Evolutionary conservation across 92 coral and sea anemone species (phyloP), one percentile per base, ranked within the genome.

Genomic region (Metridium senile): DNA sequence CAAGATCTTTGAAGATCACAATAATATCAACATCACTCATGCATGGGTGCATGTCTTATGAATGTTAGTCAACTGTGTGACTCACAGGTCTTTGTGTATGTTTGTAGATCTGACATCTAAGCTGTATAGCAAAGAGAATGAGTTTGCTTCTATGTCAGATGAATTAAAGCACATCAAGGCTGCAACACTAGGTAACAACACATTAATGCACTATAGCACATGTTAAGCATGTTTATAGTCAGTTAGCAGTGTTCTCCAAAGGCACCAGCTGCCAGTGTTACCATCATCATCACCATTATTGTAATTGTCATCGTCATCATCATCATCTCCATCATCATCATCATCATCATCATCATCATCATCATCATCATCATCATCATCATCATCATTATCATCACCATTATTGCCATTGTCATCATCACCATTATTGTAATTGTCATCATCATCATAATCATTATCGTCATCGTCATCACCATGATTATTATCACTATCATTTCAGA

Each of bases 131-230:
- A 91, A 91, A 73, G 97, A 91, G 35, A 90, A 76, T 67, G 97
- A 91, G 57, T 91, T 91, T 88, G 84, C 82, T 47, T 72, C 88
- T 39, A 85, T 91, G 31, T 88, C 87, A 19, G 82, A 84, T 74
- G 97, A 91, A 68, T 71, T 91, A 49, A 89, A 88, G 75, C 94
- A 80, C 49, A 91, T 91, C 74, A 91, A 91, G 59, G 62, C 84
- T 33, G 89, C 89, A 18, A 88, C 93, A 2, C 70, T 91, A 45
- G 97, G 97, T 91, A 79, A 82, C 32, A 13, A 34, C 11, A 6
- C 56, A 11, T 18, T 68, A 11, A 16, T 16, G 16, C 51, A 45
- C 16, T 45, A 45, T 21, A 21, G 8, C 63, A 58, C 63, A 19
- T 7, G 73, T 29, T n/a, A 10, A 68, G 26, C 21, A 22, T 22